These are phyloP conservation scores for Cydia pomonella DNA, from an alignment of 1,140 invertebrate genomes.

Conservation along the genomic window DNA sequence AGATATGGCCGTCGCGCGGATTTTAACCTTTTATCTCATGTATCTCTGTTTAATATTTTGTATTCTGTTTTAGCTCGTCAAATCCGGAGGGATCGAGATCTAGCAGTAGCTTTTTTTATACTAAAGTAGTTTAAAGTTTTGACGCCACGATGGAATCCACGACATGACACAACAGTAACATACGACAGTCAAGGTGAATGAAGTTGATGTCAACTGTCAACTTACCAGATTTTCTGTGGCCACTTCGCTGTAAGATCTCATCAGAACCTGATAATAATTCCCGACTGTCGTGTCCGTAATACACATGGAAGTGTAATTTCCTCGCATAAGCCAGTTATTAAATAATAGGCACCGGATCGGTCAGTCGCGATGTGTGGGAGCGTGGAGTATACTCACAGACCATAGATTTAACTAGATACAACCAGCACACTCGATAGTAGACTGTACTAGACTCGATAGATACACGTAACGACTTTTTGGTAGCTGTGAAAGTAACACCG, in stretches of 20 bases:
- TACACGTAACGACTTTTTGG: background rate
- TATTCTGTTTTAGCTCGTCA: too few species aligned
- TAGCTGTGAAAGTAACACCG: background rate
- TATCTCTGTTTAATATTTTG: too few species aligned
- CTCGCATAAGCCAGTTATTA: constrained; percentile 15
- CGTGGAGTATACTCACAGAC: background rate
- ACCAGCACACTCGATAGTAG: too few species aligned
- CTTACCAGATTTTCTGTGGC: background rate
- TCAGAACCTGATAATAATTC: constrained; percentile 7
- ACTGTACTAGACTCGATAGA: background rate
- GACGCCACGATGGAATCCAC: too few species aligned
- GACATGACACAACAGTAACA: too few species aligned
- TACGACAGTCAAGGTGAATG: too few species aligned
- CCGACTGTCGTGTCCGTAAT: constrained; percentile 18
- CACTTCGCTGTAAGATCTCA: background rate
- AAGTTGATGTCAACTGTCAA: too few species aligned
- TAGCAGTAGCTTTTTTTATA: too few species aligned
- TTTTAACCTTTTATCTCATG: too few species aligned
- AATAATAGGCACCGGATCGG: constrained; percentile 21
- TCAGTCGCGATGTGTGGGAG: constrained; percentile 6
- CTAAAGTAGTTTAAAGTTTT: too few species aligned
- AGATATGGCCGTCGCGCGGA: too few species aligned
- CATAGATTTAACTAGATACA: background rate
- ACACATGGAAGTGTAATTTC: constrained; percentile 24
- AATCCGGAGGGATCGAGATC: too few species aligned